Base-by-base conservation (phyloP, 2,113 vertebrate genomes). In the Odontesthes bonariensis region DNA sequence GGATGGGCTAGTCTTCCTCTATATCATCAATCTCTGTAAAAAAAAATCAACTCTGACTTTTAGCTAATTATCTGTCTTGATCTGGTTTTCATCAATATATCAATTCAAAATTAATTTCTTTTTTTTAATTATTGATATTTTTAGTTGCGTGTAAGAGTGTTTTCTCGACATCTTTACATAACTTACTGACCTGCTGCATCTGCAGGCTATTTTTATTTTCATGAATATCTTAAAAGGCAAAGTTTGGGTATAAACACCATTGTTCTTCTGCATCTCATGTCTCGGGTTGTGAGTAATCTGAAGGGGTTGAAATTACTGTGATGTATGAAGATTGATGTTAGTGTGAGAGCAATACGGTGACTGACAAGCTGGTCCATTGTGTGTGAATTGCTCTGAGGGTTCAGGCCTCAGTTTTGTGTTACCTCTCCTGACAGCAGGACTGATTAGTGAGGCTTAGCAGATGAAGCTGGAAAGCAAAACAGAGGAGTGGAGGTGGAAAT, bases 381-480 rank as follows among this genome's bases (percentile, higher is more conserved):
- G 8, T 60, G 31, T 74, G 49, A 60, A 53, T 2, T 49, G 55
- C 46, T 61, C 10, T 53, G 32, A 35, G 19, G 0, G 8, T 47
- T 72, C 46, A 46, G 40, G 55, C 52, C 31, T 60, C 17, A 0
- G 55, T 46, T 60, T 71, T 75, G 73, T 68, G 53, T 81, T 81
- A 74, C 60, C 77, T 40, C 62, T 73, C 40, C 32, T 65, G 61
- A 80, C 81, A 75, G 70, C 62, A 31, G 69, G 44, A 61, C 54
- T 85, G 82, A 77, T 79, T 71, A 75, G 44, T 89, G 83, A 90
- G 53, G 33, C 75, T 86, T 32, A 76, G 63, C 88, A 89, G 88
- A 81, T 71, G 22, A 85, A 61, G 62, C 47, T 68, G 75, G 86
- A 88, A 91, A 88, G 88, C 84, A 90, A 86, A 92, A 90, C 86